Evolutionary conservation across 2,797 vertebrate genomes (phyloP).

Genomic region (Sebastes steindachneri): DNA sequence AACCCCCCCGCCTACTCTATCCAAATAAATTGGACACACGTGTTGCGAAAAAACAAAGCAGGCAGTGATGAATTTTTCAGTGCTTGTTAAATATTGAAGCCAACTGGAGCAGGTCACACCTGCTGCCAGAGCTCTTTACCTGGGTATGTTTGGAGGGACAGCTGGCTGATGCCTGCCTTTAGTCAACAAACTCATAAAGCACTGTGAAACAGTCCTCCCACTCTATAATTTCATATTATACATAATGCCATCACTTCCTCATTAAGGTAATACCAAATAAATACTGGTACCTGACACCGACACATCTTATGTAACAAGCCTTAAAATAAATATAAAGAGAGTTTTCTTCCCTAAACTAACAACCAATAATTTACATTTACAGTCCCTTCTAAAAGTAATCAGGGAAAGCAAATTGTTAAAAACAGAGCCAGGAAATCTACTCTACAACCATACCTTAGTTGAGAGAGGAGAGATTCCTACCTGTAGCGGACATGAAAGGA

Average conservation of each 20-base stretch:
- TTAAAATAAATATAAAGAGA: neutral
- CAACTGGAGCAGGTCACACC: constrained; percentile 45
- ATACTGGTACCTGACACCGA: neutral
- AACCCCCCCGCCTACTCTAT: neutral
- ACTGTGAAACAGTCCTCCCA: neutral
- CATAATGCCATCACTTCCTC: neutral
- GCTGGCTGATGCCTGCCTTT: constrained; percentile 29
- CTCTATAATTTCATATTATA: neutral
- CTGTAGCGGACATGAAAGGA: constrained; percentile 96
- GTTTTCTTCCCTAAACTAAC: neutral
- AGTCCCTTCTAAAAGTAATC: neutral
- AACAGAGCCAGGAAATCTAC: neutral
- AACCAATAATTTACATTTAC: neutral
- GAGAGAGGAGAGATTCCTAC: constrained; percentile 82
- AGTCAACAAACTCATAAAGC: constrained; percentile 30
- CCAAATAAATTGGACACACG: constrained; percentile 25
- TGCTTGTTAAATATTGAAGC: constrained; percentile 81
- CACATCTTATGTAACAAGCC: neutral
- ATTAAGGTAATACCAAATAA: neutral
- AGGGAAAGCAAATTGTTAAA: neutral
- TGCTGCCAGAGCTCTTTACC: constrained; percentile 43
- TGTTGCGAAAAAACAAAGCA: constrained; percentile 48
- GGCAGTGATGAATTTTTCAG: constrained; percentile 80
- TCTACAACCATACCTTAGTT: constrained; percentile 5
- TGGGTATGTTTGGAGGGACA: constrained; percentile 21